Evolutionary conservation across 2,888 invertebrate species (phyloP).

Genomic region (Apamea monoglypha): DNA sequence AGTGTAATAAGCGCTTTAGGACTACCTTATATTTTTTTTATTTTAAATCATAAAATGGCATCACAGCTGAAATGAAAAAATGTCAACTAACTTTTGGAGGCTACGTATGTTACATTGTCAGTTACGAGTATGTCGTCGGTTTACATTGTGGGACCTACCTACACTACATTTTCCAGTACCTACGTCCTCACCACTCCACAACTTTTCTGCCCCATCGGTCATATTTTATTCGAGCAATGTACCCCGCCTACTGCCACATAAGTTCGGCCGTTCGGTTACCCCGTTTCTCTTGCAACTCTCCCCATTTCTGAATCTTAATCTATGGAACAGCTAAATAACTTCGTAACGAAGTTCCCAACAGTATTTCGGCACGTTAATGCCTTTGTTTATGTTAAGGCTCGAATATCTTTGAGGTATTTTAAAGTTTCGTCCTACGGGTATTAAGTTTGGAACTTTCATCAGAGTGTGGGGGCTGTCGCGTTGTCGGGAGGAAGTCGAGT

Average conservation of each 20-base stretch:
- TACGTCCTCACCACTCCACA: neutral
- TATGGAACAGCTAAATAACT: constrained; percentile 63
- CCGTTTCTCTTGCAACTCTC: neutral
- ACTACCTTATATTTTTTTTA: too few relatives aligned
- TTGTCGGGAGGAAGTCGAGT: constrained; percentile 25
- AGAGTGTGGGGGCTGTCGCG: constrained; percentile 21
- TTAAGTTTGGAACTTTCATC: constrained; percentile 58
- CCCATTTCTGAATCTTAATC: constrained; percentile 23
- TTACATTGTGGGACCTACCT: neutral
- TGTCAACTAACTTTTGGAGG: too few relatives aligned
- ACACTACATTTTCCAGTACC: too few relatives aligned
- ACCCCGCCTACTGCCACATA: neutral
- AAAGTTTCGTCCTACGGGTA: constrained; percentile 59
- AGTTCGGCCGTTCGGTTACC: neutral
- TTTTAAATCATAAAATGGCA: too few relatives aligned
- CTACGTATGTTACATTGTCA: neutral
- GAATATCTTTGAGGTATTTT: constrained; percentile 65
- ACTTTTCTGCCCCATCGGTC: too few relatives aligned
- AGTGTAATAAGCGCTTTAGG: too few relatives aligned
- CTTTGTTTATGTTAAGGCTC: constrained; percentile 67
- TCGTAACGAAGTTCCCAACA: constrained; percentile 68
- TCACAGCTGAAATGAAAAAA: too few relatives aligned
- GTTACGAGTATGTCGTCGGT: neutral
- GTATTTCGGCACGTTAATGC: constrained; percentile 66
- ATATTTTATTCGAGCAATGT: neutral